These are phyloP conservation scores for Drosophila anomelani DNA, from an alignment of 2,888 invertebrate genomes.

Conservation along the genomic window DNA sequence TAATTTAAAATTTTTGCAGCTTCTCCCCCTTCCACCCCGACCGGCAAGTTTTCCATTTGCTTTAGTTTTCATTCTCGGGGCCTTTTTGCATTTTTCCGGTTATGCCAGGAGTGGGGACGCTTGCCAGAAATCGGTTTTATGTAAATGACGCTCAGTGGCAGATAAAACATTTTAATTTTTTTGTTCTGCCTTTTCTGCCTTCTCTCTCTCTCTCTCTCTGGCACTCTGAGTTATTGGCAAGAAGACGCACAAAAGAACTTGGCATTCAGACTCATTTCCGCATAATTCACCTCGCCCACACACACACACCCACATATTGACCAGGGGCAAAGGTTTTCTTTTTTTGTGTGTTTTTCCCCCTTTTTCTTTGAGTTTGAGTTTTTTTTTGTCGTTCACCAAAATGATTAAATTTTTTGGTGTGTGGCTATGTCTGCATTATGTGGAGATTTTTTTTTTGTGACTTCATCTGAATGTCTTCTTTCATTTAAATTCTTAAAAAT, in stretches of 20 bases:
- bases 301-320: slow-evolving; percentile 38
- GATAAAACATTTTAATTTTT: slow-evolving; percentile 65
- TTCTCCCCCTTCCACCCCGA: slow-evolving; percentile 1
- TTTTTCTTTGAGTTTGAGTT: neutral
- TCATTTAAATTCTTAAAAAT: neutral
- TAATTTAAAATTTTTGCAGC: slow-evolving; percentile 66
- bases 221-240: slow-evolving; percentile 71
- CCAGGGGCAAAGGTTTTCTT: slow-evolving; percentile 11
- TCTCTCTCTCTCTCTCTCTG: neutral
- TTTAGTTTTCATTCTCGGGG: slow-evolving; percentile 24
- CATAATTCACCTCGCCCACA: slow-evolving; percentile 36
- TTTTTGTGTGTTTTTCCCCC: neutral
- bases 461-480: neutral
- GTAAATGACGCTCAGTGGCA: slow-evolving; percentile 63
- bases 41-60: slow-evolving; percentile 28
- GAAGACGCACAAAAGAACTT: slow-evolving; percentile 55
- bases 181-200: slow-evolving; percentile 15
- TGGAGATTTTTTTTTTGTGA: neutral
- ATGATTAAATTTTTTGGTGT: slow-evolving; percentile 38
- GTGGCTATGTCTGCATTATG: slow-evolving; percentile 28
- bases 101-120: slow-evolving; percentile 7
- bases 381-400: slow-evolving; percentile 22
- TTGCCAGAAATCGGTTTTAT: slow-evolving; percentile 65
- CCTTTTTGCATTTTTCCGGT: slow-evolving; percentile 10
- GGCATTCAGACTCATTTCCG: slow-evolving; percentile 53